Percentiles rank a stretch among this genome's conserved stretches.
phyloP scores from a whole-genome alignment of 2,888 invertebrate genomes.

The Xanthia icteritia region DNA sequence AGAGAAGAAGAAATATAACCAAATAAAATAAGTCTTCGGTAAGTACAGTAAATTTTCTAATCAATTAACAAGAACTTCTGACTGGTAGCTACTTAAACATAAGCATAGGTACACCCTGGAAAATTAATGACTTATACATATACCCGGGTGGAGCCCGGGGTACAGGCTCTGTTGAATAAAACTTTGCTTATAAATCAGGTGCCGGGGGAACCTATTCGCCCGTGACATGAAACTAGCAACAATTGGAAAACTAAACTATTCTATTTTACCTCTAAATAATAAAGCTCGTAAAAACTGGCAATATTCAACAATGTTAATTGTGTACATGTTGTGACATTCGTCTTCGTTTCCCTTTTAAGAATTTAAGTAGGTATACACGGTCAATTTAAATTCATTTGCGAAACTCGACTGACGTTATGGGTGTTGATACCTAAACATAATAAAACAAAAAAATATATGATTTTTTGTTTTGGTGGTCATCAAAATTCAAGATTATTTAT shows the following conservation, averaged over 20 bases:
- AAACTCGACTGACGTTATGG: not conserved
- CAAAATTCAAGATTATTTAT: no score
- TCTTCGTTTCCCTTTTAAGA: not conserved
- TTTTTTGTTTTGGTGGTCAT: no score
- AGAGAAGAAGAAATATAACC: not conserved
- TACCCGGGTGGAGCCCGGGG: not conserved
- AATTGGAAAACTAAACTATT: slow-evolving; percentile 37
- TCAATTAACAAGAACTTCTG: not conserved
- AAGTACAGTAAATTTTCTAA: not conserved
- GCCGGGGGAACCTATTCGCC: slow-evolving; percentile 21
- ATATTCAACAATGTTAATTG: not conserved
- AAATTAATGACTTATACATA: slow-evolving; percentile 35
- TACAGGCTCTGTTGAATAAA: slow-evolving; percentile 18
- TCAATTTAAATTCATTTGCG: not conserved
- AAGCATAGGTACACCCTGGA: not conserved
- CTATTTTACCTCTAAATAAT: slow-evolving; percentile 16
- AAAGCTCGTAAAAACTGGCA: not conserved
- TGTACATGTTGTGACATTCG: not conserved
- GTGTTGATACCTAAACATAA: no score
- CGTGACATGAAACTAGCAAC: slow-evolving; percentile 18
- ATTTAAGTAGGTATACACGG: not conserved
- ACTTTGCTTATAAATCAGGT: slow-evolving; percentile 47
- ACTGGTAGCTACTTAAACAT: not conserved
- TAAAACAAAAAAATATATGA: no score
- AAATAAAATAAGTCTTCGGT: not conserved